Conservation (phyloP, 2,797 vertebrate species). For the Pachyuromys duprasi region DNA sequence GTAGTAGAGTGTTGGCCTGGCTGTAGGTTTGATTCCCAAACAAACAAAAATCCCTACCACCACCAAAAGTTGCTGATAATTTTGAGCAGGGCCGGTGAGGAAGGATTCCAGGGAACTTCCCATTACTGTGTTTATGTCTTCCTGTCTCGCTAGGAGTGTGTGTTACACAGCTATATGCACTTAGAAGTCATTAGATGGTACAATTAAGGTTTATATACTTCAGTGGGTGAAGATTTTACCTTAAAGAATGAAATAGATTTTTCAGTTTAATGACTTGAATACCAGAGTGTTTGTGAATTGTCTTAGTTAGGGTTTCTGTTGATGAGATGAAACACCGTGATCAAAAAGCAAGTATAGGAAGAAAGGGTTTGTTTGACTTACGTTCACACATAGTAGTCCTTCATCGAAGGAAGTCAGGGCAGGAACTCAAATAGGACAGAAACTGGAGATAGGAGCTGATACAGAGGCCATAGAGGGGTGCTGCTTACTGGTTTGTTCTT, state of each 20-base stretch:
- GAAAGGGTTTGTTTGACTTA: background rate
- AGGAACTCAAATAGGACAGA: background rate
- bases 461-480: background rate
- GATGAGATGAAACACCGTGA: background rate
- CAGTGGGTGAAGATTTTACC: constrained; percentile 9
- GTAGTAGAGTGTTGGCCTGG: background rate
- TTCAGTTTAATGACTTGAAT: constrained; percentile 25
- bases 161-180: background rate
- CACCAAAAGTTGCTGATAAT: constrained; percentile 27
- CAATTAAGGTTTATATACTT: constrained; percentile 12
- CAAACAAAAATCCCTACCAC: background rate
- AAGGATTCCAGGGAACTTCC: background rate
- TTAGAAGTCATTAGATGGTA: constrained; percentile 16
- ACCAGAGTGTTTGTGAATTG: constrained; percentile 26
- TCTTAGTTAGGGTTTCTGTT: background rate
- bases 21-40: background rate
- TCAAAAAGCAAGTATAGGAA: background rate
- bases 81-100: background rate
- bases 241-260: constrained; percentile 11
- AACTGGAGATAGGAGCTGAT: background rate
- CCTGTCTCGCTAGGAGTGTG: background rate
- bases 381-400: background rate
- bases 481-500: background rate
- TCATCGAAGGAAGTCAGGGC: background rate
- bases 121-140: background rate